These are phyloP conservation scores for Pedetes capensis DNA, from an alignment of 2,113 vertebrate species.

Conservation along the genomic window DNA sequence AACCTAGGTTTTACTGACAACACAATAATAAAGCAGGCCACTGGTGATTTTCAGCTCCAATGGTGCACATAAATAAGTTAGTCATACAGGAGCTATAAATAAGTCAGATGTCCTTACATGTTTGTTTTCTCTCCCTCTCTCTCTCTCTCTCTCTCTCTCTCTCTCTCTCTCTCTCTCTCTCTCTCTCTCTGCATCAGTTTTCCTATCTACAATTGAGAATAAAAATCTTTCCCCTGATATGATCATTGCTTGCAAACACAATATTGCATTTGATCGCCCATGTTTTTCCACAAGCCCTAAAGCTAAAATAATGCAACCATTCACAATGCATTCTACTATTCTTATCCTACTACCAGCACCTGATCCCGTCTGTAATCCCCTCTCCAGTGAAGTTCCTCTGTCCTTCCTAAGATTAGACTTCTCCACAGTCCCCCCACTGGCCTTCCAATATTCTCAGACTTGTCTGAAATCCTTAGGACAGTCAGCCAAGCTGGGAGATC, in stretches of 20 bases:
- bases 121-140: not conserved
- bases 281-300: not conserved
- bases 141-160: not conserved
- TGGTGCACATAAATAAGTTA: not conserved
- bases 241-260: not conserved
- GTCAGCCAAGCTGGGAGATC: not conserved
- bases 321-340: not conserved
- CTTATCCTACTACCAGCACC: not conserved
- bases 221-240: not conserved
- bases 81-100: no score
- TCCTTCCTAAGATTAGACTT: not conserved
- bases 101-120: not conserved
- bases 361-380: not conserved
- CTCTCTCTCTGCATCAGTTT: not conserved
- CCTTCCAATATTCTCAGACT: not conserved
- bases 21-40: slow-evolving; percentile 59
- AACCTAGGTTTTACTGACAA: slow-evolving; percentile 67
- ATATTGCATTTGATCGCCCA: not conserved
- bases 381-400: not conserved
- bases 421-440: not conserved
- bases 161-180: not conserved
- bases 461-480: not conserved
- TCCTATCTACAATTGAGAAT: not conserved
- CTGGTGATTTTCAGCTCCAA: not conserved
- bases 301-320: not conserved